A percentile compares a stretch with the other conserved stretches of the same genome.
These are phyloP conservation scores for Malaclemys terrapin DNA, from an alignment of 2,113 vertebrate genomes.

Conservation along the genomic window DNA sequence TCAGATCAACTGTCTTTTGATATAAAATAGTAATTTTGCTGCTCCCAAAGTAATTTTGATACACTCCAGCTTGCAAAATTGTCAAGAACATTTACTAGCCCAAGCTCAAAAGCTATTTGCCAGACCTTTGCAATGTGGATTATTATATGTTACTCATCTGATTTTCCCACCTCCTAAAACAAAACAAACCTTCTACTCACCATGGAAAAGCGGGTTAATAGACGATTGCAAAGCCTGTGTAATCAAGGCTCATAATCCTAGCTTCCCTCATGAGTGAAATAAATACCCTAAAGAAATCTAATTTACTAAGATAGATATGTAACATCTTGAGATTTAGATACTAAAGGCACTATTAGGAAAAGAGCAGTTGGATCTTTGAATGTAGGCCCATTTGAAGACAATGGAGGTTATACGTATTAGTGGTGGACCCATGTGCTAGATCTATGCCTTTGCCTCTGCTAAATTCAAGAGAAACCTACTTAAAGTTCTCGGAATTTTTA, in stretches of 20 bases:
- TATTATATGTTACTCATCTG: neutral
- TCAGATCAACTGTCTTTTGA: neutral
- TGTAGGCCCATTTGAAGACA: too few species aligned
- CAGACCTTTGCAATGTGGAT: accelerated
- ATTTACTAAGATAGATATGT: neutral
- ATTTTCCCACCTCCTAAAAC: neutral
- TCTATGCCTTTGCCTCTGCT: neutral
- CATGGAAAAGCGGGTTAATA: accelerated
- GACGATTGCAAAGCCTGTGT: neutral
- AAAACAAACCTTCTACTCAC: neutral
- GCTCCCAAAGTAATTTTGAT: neutral
- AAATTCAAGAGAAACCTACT: neutral
- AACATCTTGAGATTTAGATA: neutral
- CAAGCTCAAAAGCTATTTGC: neutral
- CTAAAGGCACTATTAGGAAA: neutral
- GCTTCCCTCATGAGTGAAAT: neutral
- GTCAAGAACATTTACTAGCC: accelerated
- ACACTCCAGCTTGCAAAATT: accelerated
- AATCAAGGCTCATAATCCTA: accelerated
- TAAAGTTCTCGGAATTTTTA: neutral
- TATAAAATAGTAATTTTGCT: neutral
- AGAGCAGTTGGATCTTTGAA: too few species aligned
- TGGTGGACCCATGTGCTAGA: neutral
- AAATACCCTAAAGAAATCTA: neutral
- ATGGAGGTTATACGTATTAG: accelerated